Percentiles rank a stretch among this genome's conserved stretches.
phyloP scores from a whole-genome alignment of 2,888 invertebrate species.

The Hirudinaria manillensis region DNA sequence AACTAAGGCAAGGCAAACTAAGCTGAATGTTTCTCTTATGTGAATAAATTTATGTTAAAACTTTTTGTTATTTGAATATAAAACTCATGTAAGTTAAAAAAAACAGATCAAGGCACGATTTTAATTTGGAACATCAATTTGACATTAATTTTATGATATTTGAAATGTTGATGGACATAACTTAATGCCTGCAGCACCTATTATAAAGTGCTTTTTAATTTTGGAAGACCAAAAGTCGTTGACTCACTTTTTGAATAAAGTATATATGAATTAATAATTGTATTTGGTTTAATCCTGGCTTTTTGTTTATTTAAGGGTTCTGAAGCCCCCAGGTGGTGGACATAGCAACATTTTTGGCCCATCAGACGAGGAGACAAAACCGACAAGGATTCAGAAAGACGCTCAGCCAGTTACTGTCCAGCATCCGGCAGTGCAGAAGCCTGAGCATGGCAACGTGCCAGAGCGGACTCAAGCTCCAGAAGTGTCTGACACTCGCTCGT shows the following conservation, averaged over 20 bases:
- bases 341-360: constrained; percentile 35
- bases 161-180: not conserved
- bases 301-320: constrained; percentile 31
- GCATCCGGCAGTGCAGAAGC: too few relatives aligned
- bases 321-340: constrained; percentile 34
- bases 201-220: too few relatives aligned
- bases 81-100: not conserved
- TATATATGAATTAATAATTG: not conserved
- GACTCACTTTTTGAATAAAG: too few relatives aligned
- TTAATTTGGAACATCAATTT: not conserved
- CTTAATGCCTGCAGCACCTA: too few relatives aligned
- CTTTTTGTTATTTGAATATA: not conserved
- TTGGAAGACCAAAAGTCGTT: too few relatives aligned
- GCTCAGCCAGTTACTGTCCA: not conserved
- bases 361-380: constrained; percentile 16
- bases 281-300: not conserved
- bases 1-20: too few relatives aligned
- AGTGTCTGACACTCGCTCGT: not conserved
- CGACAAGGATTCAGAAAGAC: constrained; percentile 8
- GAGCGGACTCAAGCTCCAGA: not conserved
- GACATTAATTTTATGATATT: not conserved
- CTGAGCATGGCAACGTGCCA: too few relatives aligned
- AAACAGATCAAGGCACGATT: not conserved
- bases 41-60: not conserved
- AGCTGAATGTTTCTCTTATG: not conserved